phyloP scores from a whole-genome alignment of 2,888 invertebrate genomes.

The Andrena praecox region DNA sequence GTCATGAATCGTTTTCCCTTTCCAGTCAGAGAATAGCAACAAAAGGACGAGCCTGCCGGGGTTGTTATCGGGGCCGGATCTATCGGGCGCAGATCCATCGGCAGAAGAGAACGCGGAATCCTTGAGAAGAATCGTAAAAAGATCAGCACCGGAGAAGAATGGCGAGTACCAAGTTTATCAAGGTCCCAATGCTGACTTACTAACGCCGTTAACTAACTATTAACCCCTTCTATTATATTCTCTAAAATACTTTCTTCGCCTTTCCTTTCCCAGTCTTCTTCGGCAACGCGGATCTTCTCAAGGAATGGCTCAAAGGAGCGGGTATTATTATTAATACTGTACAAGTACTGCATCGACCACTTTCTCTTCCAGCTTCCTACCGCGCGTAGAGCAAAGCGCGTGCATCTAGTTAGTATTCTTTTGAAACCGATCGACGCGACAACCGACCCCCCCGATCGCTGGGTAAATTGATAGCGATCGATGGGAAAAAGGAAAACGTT shows the following conservation, averaged over 20 bases:
- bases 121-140: constrained; percentile 80
- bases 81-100: constrained; percentile 79
- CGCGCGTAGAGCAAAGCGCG: constrained; percentile 35
- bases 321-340: constrained; percentile 74
- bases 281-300: constrained; percentile 82
- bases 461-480: constrained; percentile 17
- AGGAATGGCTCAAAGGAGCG: constrained; percentile 83
- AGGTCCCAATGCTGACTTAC: constrained; percentile 76
- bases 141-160: constrained; percentile 83
- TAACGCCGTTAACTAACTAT: constrained; percentile 40
- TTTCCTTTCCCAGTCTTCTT: constrained; percentile 79
- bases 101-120: constrained; percentile 80
- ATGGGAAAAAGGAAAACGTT: neutral
- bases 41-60: constrained; percentile 76
- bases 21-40: constrained; percentile 26
- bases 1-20: constrained; percentile 18
- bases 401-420: constrained; percentile 11
- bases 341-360: constrained; percentile 41
- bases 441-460: neutral
- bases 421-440: constrained; percentile 30
- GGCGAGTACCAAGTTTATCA: constrained; percentile 84
- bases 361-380: constrained; percentile 49
- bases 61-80: constrained; percentile 80
- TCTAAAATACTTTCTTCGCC: constrained; percentile 53
- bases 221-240: constrained; percentile 24